Base-by-base conservation (phyloP, 2,797 vertebrate genomes). In the Ptychobarbus kaznakovi region DNA sequence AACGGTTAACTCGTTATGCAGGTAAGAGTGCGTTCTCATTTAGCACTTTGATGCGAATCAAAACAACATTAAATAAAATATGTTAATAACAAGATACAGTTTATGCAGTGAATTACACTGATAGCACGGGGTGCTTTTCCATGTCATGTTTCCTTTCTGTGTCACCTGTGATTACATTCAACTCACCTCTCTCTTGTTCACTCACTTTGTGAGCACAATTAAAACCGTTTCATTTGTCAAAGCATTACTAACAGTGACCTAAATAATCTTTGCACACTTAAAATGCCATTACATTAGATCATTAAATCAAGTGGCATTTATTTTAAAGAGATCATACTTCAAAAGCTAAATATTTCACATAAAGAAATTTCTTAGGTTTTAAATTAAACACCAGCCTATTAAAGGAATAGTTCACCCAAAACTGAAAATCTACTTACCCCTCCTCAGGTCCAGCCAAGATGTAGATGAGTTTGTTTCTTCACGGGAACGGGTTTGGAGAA, bases 51-150 rank as follows among this genome's bases (percentile, higher is more conserved):
- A 69, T 40, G 73, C 61, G 22, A 58, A 44, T 58, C 46, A 72
- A n/a, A 51, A 78, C 35, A 53, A 3, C 70, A 42, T 86, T 58
- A 53, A 69, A 58, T 53, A 69, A 32, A 32, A 53, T 35, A 63
- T 70, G 79, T 69, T 82, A 58, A 35, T 46, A 9, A n/a, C n/a
- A n/a, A 35, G 10, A 69, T 65, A 13, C 46, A 16, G 49, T 32
- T 72, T 68, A 81, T 25, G 22, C 20, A 58, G 78, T 46, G 75
- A 83, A 83, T 86, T 66, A 73, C 22, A 22, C 49, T 32, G 16
- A 32, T 18, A 42, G 10, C 20, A 20, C 9, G 0, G n/a, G 32
- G n/a, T n/a, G n/a, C n/a, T n/a, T n/a, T n/a, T n/a, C 61, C 18
- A 42, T 80, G 10, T 46, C 1, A 49, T 46, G 40, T 15, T 53